phyloP scores from a whole-genome alignment of 2,797 vertebrate genomes.

The Rhinichthys osculus region DNA sequence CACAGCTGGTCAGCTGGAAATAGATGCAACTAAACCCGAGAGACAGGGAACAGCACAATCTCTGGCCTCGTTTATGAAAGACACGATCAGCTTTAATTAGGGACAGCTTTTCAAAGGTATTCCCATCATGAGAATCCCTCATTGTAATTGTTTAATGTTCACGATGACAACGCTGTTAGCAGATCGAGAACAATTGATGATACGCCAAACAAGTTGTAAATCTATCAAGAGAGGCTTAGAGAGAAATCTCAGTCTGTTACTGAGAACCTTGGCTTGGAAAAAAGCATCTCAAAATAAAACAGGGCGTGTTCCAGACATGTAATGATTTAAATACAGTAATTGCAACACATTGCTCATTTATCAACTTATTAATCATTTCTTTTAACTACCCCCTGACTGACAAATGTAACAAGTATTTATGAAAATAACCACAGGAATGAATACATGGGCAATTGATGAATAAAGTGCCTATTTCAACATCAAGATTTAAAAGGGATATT shows the following conservation, averaged over 20 bases:
- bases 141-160: slow-evolving; percentile 1
- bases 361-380: slow-evolving; percentile 34
- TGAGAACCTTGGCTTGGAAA: slow-evolving; percentile 29
- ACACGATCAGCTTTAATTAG: slow-evolving; percentile 44
- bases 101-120: slow-evolving; percentile 7
- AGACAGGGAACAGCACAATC: slow-evolving; percentile 60
- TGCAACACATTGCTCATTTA: slow-evolving; percentile 38
- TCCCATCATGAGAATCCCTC: not conserved
- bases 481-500: not conserved
- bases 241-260: slow-evolving; percentile 15
- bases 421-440: slow-evolving; percentile 7
- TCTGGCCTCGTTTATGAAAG: slow-evolving; percentile 18
- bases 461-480: not conserved
- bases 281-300: slow-evolving; percentile 49
- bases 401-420: not conserved
- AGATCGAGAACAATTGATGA: slow-evolving; percentile 10
- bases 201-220: slow-evolving; percentile 17
- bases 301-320: slow-evolving; percentile 30
- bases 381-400: not conserved
- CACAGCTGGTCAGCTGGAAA: slow-evolving; percentile 76
- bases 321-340: slow-evolving; percentile 45
- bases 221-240: slow-evolving; percentile 44
- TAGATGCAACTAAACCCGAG: slow-evolving; percentile 73
- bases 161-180: slow-evolving; percentile 26
- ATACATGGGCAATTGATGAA: not conserved